Base-by-base conservation (phyloP, 1,140 invertebrate species). In the Drosophila asahinai region DNA sequence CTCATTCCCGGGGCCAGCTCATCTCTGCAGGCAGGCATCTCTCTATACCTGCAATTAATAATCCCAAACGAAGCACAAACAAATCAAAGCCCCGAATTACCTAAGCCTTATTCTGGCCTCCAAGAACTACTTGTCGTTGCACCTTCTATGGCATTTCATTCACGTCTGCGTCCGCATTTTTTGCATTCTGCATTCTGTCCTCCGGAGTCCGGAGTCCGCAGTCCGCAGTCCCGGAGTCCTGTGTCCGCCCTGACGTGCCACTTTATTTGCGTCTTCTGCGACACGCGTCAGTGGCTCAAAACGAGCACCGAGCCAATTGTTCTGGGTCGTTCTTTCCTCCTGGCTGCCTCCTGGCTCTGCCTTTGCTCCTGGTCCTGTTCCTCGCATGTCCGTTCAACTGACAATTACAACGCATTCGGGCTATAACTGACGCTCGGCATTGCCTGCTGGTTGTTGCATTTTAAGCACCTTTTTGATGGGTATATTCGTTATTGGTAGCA, bases 241-340 rank as follows among this genome's bases (percentile, higher is more conserved):
- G 33, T 36, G 33, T 36, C 33, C 17, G 15, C 45, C 17, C 60
- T 86, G 83, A 78, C 68, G 64, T 80, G 51, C 64, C 58, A 63
- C 57, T 83, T 77, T 83, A 83, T 80, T 77, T 77, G 77, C 66
- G 83, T 82, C 83, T 77, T 79, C 74, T 80, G 57, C 67, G 83
- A 87, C 77, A 87, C 80, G 83, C 83, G 63, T 84, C 83, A 83
- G 38, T 83, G 62, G 42, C 80, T 86, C 76, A 54, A 82, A 76
- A 70, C 57, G 75, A 79, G 75, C 45, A 57, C 67, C 67, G 30
- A 43, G 64, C 49, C 67, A 71, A 71, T 71, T 71, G 67, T 71
- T 47, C 67, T 43, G 30, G 38, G n/a, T 19, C n/a, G 33, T 51
- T 42, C 45, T 22, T 40, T 57, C 42, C 12, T 7, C 27, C 33